phyloP scores from a whole-genome alignment of 2,113 vertebrate genomes.

The Fregetta grallaria region DNA sequence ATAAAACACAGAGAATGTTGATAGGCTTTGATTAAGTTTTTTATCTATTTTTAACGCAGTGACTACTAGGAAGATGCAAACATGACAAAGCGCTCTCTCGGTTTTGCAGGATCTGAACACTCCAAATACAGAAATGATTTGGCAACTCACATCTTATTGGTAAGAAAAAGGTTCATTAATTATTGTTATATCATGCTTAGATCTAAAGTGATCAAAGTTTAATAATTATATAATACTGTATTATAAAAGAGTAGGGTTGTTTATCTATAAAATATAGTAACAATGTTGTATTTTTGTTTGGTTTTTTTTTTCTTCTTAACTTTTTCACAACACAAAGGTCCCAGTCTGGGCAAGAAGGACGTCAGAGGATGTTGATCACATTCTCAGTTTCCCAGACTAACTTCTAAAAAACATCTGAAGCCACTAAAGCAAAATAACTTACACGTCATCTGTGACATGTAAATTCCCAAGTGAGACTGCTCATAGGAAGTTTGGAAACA shows the following conservation, averaged over 20 bases:
- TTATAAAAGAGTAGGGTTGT: background rate
- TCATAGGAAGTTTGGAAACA: background rate
- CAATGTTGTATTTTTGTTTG: background rate
- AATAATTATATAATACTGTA: background rate
- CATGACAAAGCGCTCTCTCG: background rate
- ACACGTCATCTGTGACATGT: background rate
- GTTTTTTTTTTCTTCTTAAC: background rate
- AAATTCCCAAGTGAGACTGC: background rate
- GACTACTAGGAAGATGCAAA: background rate
- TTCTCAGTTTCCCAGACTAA: background rate
- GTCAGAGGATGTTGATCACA: background rate
- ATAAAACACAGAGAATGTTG: background rate
- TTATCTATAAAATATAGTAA: background rate
- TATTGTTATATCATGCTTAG: background rate
- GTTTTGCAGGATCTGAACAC: background rate
- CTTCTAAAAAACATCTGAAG: background rate
- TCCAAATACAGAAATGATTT: background rate
- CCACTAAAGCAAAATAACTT: background rate
- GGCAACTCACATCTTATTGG: background rate
- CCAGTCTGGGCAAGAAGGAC: fast-evolving
- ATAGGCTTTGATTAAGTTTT: background rate
- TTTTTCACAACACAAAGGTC: background rate
- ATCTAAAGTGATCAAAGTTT: background rate
- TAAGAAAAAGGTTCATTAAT: background rate
- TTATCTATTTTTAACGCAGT: background rate